A percentile compares a stretch with the other conserved stretches of the same genome.
These are phyloP conservation scores for Penelope pileata DNA, from an alignment of 2,113 vertebrate genomes.

Conservation along the genomic window DNA sequence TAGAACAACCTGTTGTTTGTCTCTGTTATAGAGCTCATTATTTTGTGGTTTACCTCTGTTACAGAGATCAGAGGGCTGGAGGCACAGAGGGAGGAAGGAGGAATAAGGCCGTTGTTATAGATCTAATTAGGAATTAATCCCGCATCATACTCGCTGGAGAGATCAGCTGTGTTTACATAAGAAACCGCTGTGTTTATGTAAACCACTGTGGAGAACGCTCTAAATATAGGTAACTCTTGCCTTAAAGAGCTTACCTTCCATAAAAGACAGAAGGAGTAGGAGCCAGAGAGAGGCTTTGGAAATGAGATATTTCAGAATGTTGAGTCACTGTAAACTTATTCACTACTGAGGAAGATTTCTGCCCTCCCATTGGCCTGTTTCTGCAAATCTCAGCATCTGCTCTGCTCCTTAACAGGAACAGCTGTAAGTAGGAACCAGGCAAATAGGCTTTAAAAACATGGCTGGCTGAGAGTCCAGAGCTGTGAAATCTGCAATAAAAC, in stretches of 20 bases:
- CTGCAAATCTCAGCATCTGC: not conserved
- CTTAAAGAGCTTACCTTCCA: not conserved
- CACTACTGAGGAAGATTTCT: not conserved
- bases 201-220: not conserved
- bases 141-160: not conserved
- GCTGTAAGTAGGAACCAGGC: not conserved
- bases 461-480: not conserved
- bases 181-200: not conserved
- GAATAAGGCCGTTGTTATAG: not conserved
- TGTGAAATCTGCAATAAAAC: not conserved
- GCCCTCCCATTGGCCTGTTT: not conserved
- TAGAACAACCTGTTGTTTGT: not conserved
- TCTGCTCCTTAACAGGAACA: not conserved
- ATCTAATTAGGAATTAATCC: not conserved
- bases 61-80: not conserved
- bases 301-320: not conserved
- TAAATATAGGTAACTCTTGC: conserved; percentile 13
- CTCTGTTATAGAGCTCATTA: not conserved
- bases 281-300: not conserved
- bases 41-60: not conserved
- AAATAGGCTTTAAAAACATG: not conserved
- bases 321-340: not conserved
- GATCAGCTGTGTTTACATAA: conserved; percentile 7
- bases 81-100: not conserved
- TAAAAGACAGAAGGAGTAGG: not conserved